Percentiles rank a stretch among this genome's conserved stretches.
Evolutionary conservation across 1,140 invertebrate species (phyloP).

Genomic region (Notospermus geniculatus): DNA sequence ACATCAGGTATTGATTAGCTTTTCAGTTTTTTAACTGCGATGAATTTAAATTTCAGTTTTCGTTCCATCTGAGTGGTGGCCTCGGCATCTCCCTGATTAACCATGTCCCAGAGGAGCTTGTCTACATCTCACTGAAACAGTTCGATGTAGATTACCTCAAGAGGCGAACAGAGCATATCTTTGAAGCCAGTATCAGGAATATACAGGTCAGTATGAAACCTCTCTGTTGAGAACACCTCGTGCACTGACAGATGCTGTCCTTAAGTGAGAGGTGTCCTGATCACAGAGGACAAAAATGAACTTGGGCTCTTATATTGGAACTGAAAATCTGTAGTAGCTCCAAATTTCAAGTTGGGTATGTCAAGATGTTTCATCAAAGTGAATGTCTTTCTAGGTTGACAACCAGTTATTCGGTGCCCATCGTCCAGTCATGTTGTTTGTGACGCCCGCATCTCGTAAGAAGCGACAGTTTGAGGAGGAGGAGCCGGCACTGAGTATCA

Average conservation of each 20-base stretch:
- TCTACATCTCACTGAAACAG: slow-evolving; percentile 72
- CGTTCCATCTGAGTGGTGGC: slow-evolving; percentile 64
- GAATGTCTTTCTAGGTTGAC: slow-evolving; percentile 62
- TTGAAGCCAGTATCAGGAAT: slow-evolving; percentile 73
- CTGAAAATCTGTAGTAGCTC: too few species aligned
- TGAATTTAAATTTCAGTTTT: slow-evolving; percentile 60
- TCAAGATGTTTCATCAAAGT: too few species aligned
- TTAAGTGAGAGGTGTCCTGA: too few species aligned
- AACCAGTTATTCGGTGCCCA: slow-evolving; percentile 87
- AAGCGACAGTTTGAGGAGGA: slow-evolving; percentile 39
- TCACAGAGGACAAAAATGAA: too few species aligned
- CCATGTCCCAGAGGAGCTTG: slow-evolving; percentile 71
- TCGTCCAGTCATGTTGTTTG: slow-evolving; percentile 78
- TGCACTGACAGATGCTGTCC: too few species aligned
- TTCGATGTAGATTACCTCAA: slow-evolving; percentile 69
- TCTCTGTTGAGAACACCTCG: too few species aligned
- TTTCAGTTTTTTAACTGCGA: too few species aligned
- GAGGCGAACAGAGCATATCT: slow-evolving; percentile 60
- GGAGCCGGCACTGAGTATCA: slow-evolving; percentile 56
- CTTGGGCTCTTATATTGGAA: too few species aligned
- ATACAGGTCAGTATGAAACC: slow-evolving; percentile 68
- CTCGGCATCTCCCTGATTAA: slow-evolving; percentile 83
- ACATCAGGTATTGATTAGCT: too few species aligned
- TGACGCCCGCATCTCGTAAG: slow-evolving; percentile 49
- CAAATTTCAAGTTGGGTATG: too few species aligned